Base-by-base conservation (phyloP, 2,888 invertebrate genomes). In the Drosophila bunnanda region DNA sequence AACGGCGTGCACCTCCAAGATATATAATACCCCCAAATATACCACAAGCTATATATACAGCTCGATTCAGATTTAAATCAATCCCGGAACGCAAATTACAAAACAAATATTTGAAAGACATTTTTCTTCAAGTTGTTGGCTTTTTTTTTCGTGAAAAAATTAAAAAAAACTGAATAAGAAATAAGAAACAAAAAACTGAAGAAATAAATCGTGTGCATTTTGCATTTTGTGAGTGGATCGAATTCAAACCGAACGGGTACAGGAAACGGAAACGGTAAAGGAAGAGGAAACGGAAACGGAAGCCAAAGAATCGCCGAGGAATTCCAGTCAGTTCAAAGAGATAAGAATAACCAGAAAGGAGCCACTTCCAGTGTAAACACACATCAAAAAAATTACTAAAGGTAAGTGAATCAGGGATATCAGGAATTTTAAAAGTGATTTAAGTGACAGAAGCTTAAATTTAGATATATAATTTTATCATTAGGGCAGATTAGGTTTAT, bases 1-100 rank as follows among this genome's bases (percentile, higher is more conserved):
- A 88, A 88, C 84, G 89, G 90, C 78, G 75, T 64, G 85, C 79
- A 84, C 52, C 80, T 38, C 43, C 13, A 36, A 79, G 62, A 58
- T 30, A 66, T 38, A 61, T 10, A 50, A 20, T 32, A 50, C 15
- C 30, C 30, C 59, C 22, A 36, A n/a, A 41, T 44, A 59, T 9
- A 55, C 17, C 54, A 59, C 1, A 25, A 12, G 15, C 25, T 55
- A 41, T 55, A 52, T 20, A 65, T 17, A 86, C 77, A 87, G 50
- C 64, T 66, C 46, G 56, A 64, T 50, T 50, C 46, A 44, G 43
- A 61, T 53, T 64, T 4, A 52, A 69, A 53, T 53, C 50, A 44
- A 52, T 39, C 38, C 48, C 54, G 32, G 59, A 44, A 58, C 46
- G 28, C 22, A 78, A 82, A 83, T 48, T 32, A 28, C 53, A 44